Conservation (phyloP, 2,797 vertebrate species). For the Myripristis murdjan region DNA sequence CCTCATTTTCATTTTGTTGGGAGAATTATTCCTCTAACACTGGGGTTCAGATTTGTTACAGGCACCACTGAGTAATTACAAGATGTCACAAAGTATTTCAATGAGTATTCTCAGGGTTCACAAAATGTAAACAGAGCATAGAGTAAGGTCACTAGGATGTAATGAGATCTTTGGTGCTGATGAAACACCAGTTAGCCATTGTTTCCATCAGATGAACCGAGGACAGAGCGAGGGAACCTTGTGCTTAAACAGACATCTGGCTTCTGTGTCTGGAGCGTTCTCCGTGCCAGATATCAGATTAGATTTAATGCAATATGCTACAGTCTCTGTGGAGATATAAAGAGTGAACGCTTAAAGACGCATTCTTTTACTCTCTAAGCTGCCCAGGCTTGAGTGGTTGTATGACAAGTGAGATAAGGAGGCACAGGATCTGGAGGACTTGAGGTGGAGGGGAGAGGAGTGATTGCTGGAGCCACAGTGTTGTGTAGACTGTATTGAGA, state of each 20-base stretch:
- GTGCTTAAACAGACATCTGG: conserved; percentile 49
- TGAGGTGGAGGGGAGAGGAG: background rate
- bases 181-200: background rate
- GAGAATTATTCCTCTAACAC: no score
- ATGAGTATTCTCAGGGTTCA: background rate
- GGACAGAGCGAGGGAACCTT: conserved; percentile 29
- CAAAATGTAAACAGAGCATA: background rate
- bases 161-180: no score
- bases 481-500: conserved; percentile 13
- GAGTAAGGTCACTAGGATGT: background rate
- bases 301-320: conserved; percentile 22
- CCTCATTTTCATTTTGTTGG: no score
- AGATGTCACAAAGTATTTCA: background rate
- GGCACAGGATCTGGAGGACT: background rate
- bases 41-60: no score
- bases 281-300: conserved; percentile 43
- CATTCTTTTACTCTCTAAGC: conserved; percentile 21
- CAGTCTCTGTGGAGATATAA: background rate
- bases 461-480: background rate
- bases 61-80: no score
- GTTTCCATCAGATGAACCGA: conserved; percentile 53
- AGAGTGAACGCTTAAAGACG: conserved; percentile 4
- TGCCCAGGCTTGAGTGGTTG: conserved; percentile 10
- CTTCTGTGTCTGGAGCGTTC: conserved; percentile 19
- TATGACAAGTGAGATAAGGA: conserved; percentile 3